Percentiles rank a stretch among this genome's conserved stretches.
Conservation (phyloP, 1,140 invertebrate species). For the Drosophila dunni region DNA sequence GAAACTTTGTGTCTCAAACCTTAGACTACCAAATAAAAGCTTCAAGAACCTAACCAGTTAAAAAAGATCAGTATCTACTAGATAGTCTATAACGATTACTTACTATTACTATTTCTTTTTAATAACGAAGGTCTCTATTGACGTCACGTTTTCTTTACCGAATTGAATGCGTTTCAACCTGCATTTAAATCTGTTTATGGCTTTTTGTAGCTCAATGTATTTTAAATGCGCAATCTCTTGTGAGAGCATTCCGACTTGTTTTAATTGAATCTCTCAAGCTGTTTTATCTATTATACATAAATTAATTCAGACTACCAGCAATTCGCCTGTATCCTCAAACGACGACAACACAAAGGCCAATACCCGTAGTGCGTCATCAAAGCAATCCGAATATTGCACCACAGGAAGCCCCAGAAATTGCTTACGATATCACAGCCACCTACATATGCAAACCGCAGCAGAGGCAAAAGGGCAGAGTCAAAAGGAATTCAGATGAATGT, state of each 20-base stretch:
- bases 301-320: slow-evolving; percentile 18
- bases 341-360: slow-evolving; percentile 12
- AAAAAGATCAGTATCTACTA: too few species aligned
- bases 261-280: slow-evolving; percentile 43
- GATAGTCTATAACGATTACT: too few species aligned
- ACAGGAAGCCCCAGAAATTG: slow-evolving; percentile 26
- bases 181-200: too few species aligned
- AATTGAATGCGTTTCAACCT: too few species aligned
- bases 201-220: too few species aligned
- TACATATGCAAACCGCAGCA: too few species aligned
- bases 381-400: slow-evolving; percentile 17
- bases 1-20: too few species aligned
- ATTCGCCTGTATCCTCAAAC: slow-evolving; percentile 6
- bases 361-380: slow-evolving; percentile 34
- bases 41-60: too few species aligned
- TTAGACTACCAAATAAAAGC: too few species aligned
- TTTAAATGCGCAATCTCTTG: neutral
- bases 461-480: neutral
- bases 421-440: neutral
- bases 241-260: neutral
- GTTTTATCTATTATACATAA: slow-evolving; percentile 32
- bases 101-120: too few species aligned
- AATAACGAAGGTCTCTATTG: too few species aligned
- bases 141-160: too few species aligned
- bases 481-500: neutral